Conservation (phyloP, 2,888 invertebrate species). For the Drosophila meridiana region DNA sequence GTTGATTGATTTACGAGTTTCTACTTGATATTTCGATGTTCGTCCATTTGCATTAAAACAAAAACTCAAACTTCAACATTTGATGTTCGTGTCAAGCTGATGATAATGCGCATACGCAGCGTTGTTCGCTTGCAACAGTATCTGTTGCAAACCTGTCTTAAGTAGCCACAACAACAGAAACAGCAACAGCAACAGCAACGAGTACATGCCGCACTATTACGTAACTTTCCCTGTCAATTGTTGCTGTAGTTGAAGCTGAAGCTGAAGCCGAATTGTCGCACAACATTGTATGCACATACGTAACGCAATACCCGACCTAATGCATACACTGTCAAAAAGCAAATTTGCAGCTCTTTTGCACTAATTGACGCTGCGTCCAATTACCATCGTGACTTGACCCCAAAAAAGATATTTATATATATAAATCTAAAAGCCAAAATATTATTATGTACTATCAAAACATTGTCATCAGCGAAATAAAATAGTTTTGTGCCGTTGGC, state of each 20-base stretch:
- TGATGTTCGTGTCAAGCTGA: conserved; percentile 31
- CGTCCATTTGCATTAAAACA: conserved; percentile 38
- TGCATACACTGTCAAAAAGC: conserved; percentile 18
- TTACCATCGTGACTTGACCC: conserved; percentile 42
- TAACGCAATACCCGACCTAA: not conserved
- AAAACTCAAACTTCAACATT: conserved; percentile 35
- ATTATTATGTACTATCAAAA: conserved; percentile 59
- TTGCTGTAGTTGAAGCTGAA: not conserved
- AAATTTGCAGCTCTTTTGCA: conserved; percentile 4
- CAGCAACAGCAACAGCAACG: conserved; percentile 10
- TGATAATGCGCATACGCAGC: conserved; percentile 50
- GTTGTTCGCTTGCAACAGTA: conserved; percentile 25
- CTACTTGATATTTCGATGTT: conserved; percentile 19
- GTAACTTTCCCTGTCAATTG: conserved; percentile 67
- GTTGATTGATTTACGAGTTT: conserved; percentile 69
- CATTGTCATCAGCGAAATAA: conserved; percentile 59
- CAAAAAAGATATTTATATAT: conserved; percentile 21
- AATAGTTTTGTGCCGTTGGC: conserved; percentile 46
- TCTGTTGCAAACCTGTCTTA: conserved; percentile 51
- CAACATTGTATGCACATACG: conserved; percentile 20
- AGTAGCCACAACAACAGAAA: conserved; percentile 18
- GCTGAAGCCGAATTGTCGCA: conserved; percentile 12
- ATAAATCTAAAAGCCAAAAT: conserved; percentile 29
- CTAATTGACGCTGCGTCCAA: conserved; percentile 16
- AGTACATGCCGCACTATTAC: conserved; percentile 45